Percentiles rank a stretch among this genome's conserved stretches.
Conservation (phyloP, 2,113 vertebrate genomes). For the Glaucomys volans region DNA sequence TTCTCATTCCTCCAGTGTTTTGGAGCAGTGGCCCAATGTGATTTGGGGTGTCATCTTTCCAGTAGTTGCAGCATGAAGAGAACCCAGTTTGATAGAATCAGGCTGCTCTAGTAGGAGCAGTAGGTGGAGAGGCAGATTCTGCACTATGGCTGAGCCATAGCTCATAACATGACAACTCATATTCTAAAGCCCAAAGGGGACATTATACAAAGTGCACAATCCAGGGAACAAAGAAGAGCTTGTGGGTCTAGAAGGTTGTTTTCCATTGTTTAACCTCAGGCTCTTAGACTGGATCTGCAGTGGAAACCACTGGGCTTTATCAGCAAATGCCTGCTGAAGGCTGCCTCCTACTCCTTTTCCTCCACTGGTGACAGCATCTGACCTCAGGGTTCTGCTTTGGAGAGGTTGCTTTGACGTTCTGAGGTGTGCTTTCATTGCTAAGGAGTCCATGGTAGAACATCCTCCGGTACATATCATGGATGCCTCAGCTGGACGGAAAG, state of each 20-base stretch:
- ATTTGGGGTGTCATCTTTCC: background rate
- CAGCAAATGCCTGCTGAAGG: accelerated
- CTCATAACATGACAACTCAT: slow-evolving; percentile 58
- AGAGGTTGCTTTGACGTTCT: accelerated
- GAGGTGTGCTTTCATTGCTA: accelerated
- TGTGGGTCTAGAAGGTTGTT: slow-evolving; percentile 59
- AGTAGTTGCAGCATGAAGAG: accelerated
- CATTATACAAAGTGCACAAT: slow-evolving; percentile 63
- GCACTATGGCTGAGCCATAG: slow-evolving; percentile 57
- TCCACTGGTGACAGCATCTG: too few species aligned
- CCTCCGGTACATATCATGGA: accelerated
- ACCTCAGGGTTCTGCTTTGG: too few species aligned
- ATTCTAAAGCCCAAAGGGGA: slow-evolving; percentile 4
- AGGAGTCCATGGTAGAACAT: background rate
- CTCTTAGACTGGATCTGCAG: slow-evolving; percentile 62
- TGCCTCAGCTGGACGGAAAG: background rate
- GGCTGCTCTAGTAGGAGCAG: slow-evolving; percentile 6
- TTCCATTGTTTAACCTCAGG: slow-evolving; percentile 47
- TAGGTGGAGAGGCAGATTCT: background rate
- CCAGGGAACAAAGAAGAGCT: slow-evolving; percentile 54
- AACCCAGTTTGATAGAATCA: background rate
- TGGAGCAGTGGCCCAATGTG: background rate
- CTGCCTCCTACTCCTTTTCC: background rate
- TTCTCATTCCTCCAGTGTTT: background rate
- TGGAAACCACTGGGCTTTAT: background rate